Evolutionary conservation across 2,797 vertebrate species (phyloP), one percentile per base, ranked within the genome.

Genomic region (Esox masquinongy): DNA sequence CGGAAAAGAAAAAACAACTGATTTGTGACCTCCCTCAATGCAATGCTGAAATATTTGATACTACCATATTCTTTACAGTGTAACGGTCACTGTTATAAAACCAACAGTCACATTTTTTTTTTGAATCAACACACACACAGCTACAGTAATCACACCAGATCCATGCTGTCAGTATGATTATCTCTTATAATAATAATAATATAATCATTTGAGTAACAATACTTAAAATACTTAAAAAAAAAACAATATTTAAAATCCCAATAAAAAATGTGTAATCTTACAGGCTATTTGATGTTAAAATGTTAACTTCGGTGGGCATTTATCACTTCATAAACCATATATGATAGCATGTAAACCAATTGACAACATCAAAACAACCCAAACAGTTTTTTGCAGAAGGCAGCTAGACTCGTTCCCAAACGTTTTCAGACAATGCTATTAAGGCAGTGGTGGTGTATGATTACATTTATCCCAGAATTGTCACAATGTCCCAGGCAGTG

Each of bases 401-500:
- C 67, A 68, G 34, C 31, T 1, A 11, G 67, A 39, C 34, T 16
- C 31, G 1, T 56, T 56, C 51, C 16, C 19, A 56, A n/a, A 56
- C 9, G 17, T 39, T 51, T 26, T 71, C 70, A 31, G 26, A 34
- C 50, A 51, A 71, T 29, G 51, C 17, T 31, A 72, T 39, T 19
- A 39, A 39, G 50, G 80, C 76, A 68, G 77, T 1, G 70, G 76
- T 74, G 80, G 80, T 84, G 78, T 88, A 90, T 90, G 87, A 81
- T 88, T 84, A 78, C 74, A 61, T 77, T 78, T 50, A 24, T 22
- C 73, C 70, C 70, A 56, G 63, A 47, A 78, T 82, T 81, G 80
- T 84, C 64, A 43, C 74, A 73, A 80, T 73, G 82, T 85, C 77
- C 80, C 74, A 70, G 85, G 87, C 85, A 87, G 82, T 87, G 87